phyloP scores from a whole-genome alignment of 2,797 vertebrate genomes.

The Pangasius krempfi region DNA sequence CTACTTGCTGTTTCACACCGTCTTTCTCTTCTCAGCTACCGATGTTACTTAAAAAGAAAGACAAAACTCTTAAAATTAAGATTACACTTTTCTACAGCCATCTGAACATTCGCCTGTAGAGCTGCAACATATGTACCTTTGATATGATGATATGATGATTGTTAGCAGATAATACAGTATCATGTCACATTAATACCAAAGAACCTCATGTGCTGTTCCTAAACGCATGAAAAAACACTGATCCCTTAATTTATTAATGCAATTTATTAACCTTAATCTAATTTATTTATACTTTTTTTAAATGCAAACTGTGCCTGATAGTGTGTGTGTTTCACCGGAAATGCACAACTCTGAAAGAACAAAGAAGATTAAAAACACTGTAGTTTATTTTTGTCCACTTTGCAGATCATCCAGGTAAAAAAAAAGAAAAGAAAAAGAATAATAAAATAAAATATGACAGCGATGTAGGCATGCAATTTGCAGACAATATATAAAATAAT shows the following conservation, averaged over 20 bases:
- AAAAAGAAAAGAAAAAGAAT: background rate
- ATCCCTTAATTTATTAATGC: background rate
- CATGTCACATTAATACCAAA: background rate
- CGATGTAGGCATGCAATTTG: no score
- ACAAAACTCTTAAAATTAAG: background rate
- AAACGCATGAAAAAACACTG: background rate
- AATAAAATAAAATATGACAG: background rate
- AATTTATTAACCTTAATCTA: background rate
- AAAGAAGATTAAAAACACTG: background rate
- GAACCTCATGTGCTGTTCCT: background rate
- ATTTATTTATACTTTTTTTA: background rate
- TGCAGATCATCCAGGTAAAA: background rate
- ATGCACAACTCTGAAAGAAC: no score
- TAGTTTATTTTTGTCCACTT: background rate
- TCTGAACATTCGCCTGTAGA: background rate
- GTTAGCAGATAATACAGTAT: background rate
- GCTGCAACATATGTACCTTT: background rate
- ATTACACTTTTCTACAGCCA: background rate
- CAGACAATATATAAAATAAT: no score
- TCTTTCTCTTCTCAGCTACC: slow-evolving; percentile 63
- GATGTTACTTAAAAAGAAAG: slow-evolving; percentile 34
- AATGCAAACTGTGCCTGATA: no score
- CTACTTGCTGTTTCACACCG: slow-evolving; percentile 73
- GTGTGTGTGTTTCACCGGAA: no score
- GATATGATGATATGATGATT: background rate